phyloP scores from a whole-genome alignment of 2,797 vertebrate genomes.

The Oreochromis mossambicus region DNA sequence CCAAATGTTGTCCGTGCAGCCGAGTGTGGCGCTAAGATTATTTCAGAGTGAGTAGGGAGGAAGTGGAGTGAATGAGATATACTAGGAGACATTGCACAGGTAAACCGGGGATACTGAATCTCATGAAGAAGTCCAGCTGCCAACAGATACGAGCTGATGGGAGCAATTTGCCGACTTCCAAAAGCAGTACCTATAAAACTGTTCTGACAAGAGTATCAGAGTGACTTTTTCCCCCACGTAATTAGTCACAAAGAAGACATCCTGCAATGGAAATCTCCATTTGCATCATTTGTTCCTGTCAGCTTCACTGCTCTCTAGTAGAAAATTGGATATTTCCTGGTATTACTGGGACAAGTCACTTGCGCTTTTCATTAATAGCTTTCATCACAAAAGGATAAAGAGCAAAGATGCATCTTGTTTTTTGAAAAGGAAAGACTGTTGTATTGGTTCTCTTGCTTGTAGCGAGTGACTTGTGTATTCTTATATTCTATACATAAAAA shows the following conservation, averaged over 20 bases:
- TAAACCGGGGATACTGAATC: neutral
- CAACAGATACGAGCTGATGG: neutral
- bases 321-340: slow-evolving; percentile 21
- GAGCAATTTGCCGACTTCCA: slow-evolving; percentile 9
- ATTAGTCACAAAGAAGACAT: neutral
- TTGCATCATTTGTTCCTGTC: neutral
- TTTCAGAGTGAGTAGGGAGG: slow-evolving; percentile 15
- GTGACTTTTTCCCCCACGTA: neutral
- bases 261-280: neutral
- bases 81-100: neutral
- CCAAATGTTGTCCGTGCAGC: slow-evolving; percentile 36
- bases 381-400: neutral
- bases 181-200: neutral
- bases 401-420: neutral
- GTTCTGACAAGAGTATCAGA: neutral
- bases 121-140: slow-evolving; percentile 15
- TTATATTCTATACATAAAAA: neutral
- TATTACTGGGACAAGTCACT: neutral
- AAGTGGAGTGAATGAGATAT: neutral
- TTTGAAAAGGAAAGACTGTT: neutral
- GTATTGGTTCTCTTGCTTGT: neutral
- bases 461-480: neutral
- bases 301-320: neutral
- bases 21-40: slow-evolving; percentile 18
- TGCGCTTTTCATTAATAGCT: slow-evolving; percentile 10